These are phyloP conservation scores for Drosophila multiciliata DNA, from an alignment of 2,888 invertebrate species.

Conservation along the genomic window DNA sequence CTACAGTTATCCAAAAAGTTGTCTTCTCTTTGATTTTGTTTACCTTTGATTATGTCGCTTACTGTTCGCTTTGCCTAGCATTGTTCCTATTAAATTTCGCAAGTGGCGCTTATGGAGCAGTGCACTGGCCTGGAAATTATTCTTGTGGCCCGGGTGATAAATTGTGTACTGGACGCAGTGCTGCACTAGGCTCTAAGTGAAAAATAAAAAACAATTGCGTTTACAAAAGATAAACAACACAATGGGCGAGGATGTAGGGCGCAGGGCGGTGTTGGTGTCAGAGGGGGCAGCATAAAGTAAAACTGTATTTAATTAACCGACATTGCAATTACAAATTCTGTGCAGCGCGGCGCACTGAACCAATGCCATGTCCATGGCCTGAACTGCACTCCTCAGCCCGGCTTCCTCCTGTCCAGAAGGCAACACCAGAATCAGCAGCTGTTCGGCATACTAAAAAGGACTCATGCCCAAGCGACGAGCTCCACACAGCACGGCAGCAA, in stretches of 20 bases:
- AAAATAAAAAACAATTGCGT: conserved; percentile 60
- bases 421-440: conserved; percentile 54
- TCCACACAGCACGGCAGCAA: conserved; percentile 45
- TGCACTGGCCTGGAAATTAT: conserved; percentile 33
- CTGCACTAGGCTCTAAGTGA: conserved; percentile 63
- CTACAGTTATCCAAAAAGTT: not conserved
- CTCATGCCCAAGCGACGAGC: conserved; percentile 58
- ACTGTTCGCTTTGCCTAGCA: conserved; percentile 39
- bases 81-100: conserved; percentile 46
- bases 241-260: conserved; percentile 9
- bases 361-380: conserved; percentile 44
- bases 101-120: conserved; percentile 30
- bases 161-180: conserved; percentile 41
- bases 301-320: conserved; percentile 83
- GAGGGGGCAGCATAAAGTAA: conserved; percentile 68
- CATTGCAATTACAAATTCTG: conserved; percentile 83
- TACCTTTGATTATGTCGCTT: conserved; percentile 5
- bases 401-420: conserved; percentile 9
- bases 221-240: conserved; percentile 70
- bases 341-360: conserved; percentile 66
- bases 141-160: conserved; percentile 41
- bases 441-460: conserved; percentile 75
- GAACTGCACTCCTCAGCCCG: not conserved
- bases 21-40: conserved; percentile 17
- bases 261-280: not conserved